A percentile compares a stretch with the other conserved stretches of the same genome.
Conservation (phyloP, 2,888 invertebrate species). For the Pristionchus exspectatus region DNA sequence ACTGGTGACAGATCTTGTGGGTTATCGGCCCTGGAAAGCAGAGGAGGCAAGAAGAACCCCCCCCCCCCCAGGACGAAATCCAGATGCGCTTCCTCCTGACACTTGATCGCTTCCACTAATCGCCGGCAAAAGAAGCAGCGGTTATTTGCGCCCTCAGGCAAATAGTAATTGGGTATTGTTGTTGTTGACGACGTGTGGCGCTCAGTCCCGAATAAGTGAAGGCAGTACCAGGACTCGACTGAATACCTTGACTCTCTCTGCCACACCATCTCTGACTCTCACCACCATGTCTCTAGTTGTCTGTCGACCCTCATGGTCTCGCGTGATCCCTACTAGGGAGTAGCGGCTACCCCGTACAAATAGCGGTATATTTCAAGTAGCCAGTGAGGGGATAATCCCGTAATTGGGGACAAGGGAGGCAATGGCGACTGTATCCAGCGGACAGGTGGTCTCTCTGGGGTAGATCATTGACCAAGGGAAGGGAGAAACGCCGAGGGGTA, state of each 20-base stretch:
- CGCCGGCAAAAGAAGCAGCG: neutral
- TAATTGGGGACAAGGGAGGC: conserved; percentile 4
- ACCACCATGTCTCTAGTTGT: neutral
- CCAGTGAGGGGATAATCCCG: conserved; percentile 2
- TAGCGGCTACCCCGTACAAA: conserved; percentile 44
- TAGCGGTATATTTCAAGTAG: conserved; percentile 49
- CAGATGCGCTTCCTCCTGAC: neutral
- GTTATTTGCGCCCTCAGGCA: conserved; percentile 18
- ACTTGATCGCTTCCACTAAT: conserved; percentile 8
- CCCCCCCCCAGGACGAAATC: neutral
- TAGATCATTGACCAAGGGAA: neutral
- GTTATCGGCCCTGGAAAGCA: too few species aligned
- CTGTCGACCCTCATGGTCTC: neutral
- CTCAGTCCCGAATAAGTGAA: conserved; percentile 21
- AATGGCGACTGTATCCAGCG: neutral
- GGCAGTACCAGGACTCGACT: conserved; percentile 16
- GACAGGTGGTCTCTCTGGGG: neutral
- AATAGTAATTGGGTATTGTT: conserved; percentile 38
- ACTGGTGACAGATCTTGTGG: neutral
- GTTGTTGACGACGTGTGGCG: conserved; percentile 9
- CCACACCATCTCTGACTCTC: neutral
- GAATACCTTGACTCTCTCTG: conserved; percentile 36
- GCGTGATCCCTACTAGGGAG: neutral
- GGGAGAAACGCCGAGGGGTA: neutral
- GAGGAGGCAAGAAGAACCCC: neutral